phyloP scores from a whole-genome alignment of 2,888 invertebrate species.

The Xylocampa areola region DNA sequence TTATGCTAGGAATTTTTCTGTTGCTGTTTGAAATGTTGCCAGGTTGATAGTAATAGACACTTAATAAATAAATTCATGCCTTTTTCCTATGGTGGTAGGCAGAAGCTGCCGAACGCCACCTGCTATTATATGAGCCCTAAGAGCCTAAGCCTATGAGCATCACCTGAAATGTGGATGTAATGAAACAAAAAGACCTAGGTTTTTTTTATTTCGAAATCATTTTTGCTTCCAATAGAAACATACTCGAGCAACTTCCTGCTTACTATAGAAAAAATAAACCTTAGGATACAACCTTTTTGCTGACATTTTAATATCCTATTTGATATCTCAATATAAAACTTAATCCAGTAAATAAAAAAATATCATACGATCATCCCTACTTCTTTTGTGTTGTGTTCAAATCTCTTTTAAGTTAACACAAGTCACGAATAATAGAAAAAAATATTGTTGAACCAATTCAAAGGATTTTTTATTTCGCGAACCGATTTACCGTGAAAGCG shows the following conservation, averaged over 20 bases:
- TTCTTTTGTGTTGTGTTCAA: slow-evolving; percentile 51
- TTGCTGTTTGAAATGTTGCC: too few relatives aligned
- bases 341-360: slow-evolving; percentile 65
- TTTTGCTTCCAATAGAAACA: neutral
- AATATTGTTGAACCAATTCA: slow-evolving; percentile 72
- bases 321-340: slow-evolving; percentile 63
- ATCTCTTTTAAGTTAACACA: slow-evolving; percentile 69
- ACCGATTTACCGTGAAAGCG: slow-evolving; percentile 82
- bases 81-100: too few relatives aligned
- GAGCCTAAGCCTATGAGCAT: too few relatives aligned
- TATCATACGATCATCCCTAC: slow-evolving; percentile 61
- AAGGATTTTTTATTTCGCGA: slow-evolving; percentile 70
- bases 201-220: too few relatives aligned
- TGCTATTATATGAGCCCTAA: too few relatives aligned
- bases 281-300: slow-evolving; percentile 23
- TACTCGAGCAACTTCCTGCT: slow-evolving; percentile 1
- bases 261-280: slow-evolving; percentile 5
- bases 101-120: too few relatives aligned
- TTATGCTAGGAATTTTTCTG: too few relatives aligned
- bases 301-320: slow-evolving; percentile 37
- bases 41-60: too few relatives aligned
- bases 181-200: too few relatives aligned
- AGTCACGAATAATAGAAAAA: slow-evolving; percentile 70
- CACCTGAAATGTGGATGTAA: too few relatives aligned
- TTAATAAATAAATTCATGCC: too few relatives aligned